Conservation (phyloP, 2,797 vertebrate genomes). For the Acanthurus lineatus region DNA sequence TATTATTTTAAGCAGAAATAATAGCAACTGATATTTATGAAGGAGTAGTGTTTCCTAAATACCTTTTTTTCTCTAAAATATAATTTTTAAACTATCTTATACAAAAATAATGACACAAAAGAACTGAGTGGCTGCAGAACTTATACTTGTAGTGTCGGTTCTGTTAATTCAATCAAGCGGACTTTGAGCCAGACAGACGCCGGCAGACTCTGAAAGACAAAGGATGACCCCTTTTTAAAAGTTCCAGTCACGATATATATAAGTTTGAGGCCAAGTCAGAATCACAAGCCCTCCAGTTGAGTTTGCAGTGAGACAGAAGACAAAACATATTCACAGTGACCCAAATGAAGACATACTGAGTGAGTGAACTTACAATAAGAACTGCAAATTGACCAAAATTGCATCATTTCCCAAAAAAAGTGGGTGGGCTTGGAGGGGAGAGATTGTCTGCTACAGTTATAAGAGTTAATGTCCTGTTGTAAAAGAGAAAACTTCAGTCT, state of each 20-base stretch:
- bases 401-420: constrained; percentile 22
- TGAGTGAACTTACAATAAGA: not conserved
- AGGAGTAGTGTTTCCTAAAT: too few species aligned
- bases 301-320: not conserved
- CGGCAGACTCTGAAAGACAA: not conserved
- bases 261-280: constrained; percentile 3
- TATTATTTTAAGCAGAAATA: too few species aligned
- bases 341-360: not conserved
- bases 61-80: too few species aligned
- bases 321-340: constrained; percentile 15
- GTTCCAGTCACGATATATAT: constrained; percentile 17
- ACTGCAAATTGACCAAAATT: not conserved
- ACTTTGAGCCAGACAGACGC: not conserved
- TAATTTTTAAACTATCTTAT: not conserved
- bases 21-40: too few species aligned
- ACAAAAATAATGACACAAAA: not conserved
- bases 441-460: not conserved
- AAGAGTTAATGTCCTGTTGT: not conserved
- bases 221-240: not conserved
- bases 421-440: constrained; percentile 12
- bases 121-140: not conserved
- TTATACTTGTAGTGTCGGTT: too few species aligned
- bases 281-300: not conserved
- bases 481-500: constrained; percentile 3
- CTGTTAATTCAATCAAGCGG: not conserved